Percentiles rank a stretch among this genome's conserved stretches.
Evolutionary conservation across 1,140 invertebrate genomes (phyloP).

Genomic region (Drosophila nikananu): DNA sequence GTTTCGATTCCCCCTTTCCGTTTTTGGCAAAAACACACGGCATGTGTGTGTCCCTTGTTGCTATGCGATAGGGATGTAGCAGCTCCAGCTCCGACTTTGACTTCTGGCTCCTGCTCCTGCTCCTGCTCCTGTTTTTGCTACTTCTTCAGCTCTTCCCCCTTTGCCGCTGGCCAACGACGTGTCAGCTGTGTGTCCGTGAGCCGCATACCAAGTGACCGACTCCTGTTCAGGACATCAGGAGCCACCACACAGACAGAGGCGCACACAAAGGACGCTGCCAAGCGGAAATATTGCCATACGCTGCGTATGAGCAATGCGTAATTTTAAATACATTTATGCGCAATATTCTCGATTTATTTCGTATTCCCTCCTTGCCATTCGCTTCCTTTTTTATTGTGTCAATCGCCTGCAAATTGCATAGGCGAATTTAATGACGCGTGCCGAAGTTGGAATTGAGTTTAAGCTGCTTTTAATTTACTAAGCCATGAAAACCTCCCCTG

Average conservation of each 20-base stretch:
- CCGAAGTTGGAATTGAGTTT: constrained; percentile 16
- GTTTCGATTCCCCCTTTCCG: constrained; percentile 4
- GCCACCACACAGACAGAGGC: constrained; percentile 5
- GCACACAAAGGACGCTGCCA: constrained; percentile 62
- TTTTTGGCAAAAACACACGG: constrained; percentile 27
- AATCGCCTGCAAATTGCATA: constrained; percentile 58
- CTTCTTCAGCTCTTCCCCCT: neutral
- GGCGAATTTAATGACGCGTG: constrained; percentile 51
- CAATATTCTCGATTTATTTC: constrained; percentile 75
- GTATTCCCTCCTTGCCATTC: constrained; percentile 10
- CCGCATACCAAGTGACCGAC: constrained; percentile 67
- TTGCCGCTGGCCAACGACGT: constrained; percentile 56
- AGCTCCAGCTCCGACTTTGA: constrained; percentile 10
- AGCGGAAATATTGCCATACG: constrained; percentile 81
- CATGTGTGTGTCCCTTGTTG: constrained; percentile 31
- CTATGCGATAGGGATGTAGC: constrained; percentile 35
- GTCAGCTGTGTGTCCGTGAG: constrained; percentile 54
- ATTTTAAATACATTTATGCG: constrained; percentile 82
- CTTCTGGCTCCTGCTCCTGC: neutral
- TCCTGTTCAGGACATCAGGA: constrained; percentile 19
- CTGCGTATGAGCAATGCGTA: constrained; percentile 81
- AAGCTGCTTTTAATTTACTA: constrained; percentile 15
- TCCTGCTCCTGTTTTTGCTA: neutral
- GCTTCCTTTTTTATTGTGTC: constrained; percentile 40
- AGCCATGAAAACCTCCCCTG: neutral